Percentiles rank a stretch among this genome's conserved stretches.
These are phyloP conservation scores for Rhopalosiphum maidis DNA, from an alignment of 1,140 invertebrate species.

Conservation along the genomic window DNA sequence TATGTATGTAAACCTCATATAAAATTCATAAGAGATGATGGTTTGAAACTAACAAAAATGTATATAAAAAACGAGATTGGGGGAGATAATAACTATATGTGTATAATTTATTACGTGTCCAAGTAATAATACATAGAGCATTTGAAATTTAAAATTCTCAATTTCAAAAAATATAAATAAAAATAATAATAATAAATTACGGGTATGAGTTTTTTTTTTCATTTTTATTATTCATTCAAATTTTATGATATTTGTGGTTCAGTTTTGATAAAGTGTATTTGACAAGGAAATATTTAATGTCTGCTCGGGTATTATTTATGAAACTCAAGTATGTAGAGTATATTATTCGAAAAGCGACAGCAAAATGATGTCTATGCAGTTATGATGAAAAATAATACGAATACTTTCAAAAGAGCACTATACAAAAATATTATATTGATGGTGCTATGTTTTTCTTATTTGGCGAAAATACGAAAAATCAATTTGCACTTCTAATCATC, in stretches of 20 bases:
- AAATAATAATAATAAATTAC: neutral
- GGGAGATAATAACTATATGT: neutral
- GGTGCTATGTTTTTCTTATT: neutral
- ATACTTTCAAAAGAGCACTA: conserved; percentile 15
- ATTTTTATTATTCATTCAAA: conserved; percentile 5
- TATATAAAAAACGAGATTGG: neutral
- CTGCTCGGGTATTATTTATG: conserved; percentile 11
- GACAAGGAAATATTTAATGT: conserved; percentile 33
- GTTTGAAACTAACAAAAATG: neutral
- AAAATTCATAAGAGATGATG: neutral
- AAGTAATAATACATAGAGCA: neutral
- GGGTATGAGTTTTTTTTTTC: neutral
- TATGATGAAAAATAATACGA: conserved; percentile 35
- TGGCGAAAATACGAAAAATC: neutral
- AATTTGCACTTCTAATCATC: conserved; percentile 45
- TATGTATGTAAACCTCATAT: neutral
- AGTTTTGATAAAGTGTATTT: conserved; percentile 36
- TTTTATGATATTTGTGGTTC: conserved; percentile 4
- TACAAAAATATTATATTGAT: conserved; percentile 45
- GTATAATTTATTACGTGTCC: neutral
- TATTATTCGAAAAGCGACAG: conserved; percentile 32
- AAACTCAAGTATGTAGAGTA: conserved; percentile 29
- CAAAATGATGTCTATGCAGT: conserved; percentile 12
- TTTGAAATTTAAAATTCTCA: conserved; percentile 25
- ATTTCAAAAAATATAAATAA: conserved; percentile 18